Conservation (phyloP, 2,888 invertebrate species). For the Archaeoteleia sp. region DNA sequence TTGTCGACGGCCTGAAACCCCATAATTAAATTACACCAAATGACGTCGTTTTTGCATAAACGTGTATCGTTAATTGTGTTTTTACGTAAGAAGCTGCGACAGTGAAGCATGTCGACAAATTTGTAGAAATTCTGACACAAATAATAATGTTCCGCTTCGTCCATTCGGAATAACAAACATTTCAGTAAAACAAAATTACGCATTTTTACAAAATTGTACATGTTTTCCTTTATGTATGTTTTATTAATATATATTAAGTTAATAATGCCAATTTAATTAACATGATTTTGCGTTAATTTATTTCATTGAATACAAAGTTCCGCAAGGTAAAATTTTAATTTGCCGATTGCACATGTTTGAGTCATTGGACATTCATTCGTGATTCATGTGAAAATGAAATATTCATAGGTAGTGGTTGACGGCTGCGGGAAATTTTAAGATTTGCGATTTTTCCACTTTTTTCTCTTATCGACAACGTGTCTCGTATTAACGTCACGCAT, state of each 20-base stretch:
- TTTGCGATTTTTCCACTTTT: conserved; percentile 39
- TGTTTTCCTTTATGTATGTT: too few relatives aligned
- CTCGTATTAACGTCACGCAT: conserved; percentile 52
- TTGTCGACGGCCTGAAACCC: conserved; percentile 34
- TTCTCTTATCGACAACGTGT: conserved; percentile 48
- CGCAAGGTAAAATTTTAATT: too few relatives aligned
- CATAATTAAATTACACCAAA: conserved; percentile 34
- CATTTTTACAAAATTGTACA: too few relatives aligned
- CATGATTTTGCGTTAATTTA: too few relatives aligned
- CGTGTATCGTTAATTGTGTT: not conserved
- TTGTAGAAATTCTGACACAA: not conserved
- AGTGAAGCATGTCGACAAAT: conserved; percentile 15
- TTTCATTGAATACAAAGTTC: too few relatives aligned
- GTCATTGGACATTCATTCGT: conserved; percentile 36
- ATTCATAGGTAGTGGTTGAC: conserved; percentile 32
- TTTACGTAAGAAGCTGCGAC: not conserved
- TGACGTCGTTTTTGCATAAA: conserved; percentile 7
- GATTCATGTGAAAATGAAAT: conserved; percentile 40
- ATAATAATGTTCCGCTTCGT: too few relatives aligned
- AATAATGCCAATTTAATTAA: too few relatives aligned
- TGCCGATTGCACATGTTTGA: conserved; percentile 30
- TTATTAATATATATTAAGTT: too few relatives aligned
- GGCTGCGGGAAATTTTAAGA: conserved; percentile 31
- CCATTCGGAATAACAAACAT: too few relatives aligned
- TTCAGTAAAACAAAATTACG: too few relatives aligned